Percentiles rank a stretch among this genome's conserved stretches.
Evolutionary conservation across 2,888 invertebrate genomes (phyloP).

Genomic region (Lepidochrysops patricia): DNA sequence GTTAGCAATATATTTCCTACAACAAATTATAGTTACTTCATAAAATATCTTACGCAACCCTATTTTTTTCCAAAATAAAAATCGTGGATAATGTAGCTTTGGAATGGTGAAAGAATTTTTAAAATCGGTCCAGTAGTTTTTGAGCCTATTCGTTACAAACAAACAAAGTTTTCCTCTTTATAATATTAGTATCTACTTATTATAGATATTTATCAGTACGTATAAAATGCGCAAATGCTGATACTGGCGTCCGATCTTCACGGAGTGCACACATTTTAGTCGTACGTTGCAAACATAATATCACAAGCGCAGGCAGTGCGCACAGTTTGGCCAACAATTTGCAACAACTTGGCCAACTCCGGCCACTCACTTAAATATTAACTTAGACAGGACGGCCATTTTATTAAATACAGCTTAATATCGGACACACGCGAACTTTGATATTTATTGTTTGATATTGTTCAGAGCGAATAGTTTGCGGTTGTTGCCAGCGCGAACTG

Average conservation of each 20-base stretch:
- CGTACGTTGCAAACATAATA: constrained; percentile 9
- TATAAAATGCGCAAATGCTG: background rate
- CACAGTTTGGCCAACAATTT: constrained; percentile 9
- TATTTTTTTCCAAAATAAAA: too few relatives aligned
- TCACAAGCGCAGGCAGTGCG: constrained; percentile 2
- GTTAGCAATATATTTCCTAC: too few relatives aligned
- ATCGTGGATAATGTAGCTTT: too few relatives aligned
- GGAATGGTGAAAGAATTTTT: too few relatives aligned
- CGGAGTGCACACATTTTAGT: background rate
- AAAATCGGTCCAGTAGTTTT: too few relatives aligned
- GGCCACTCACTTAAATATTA: constrained; percentile 7
- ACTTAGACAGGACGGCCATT: constrained; percentile 3
- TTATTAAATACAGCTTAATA: constrained; percentile 9
- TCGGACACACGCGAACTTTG: constrained; percentile 8
- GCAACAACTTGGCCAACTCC: constrained; percentile 3
- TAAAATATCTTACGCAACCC: too few relatives aligned
- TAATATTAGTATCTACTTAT: too few relatives aligned
- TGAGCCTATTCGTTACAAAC: too few relatives aligned
- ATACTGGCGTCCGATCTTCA: background rate
- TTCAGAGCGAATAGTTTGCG: background rate
- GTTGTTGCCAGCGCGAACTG: background rate
- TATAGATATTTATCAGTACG: background rate
- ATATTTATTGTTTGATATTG: background rate
- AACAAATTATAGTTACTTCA: too few relatives aligned
- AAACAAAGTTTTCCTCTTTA: too few relatives aligned